phyloP scores from a whole-genome alignment of 2,888 invertebrate genomes.

The Baronia brevicornis region DNA sequence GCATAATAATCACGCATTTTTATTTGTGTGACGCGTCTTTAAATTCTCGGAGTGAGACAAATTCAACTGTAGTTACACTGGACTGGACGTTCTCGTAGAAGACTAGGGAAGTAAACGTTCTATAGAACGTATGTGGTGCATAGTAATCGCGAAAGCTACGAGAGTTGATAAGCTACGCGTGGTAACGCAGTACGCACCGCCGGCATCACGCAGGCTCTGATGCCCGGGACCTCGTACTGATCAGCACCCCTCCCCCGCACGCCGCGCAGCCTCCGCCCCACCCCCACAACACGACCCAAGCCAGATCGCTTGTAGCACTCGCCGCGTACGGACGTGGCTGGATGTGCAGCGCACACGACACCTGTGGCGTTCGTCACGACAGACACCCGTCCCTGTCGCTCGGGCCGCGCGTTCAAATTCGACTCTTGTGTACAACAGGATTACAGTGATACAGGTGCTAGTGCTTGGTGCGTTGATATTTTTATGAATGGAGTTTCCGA shows the following conservation, averaged over 20 bases:
- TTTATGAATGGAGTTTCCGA: conserved; percentile 40
- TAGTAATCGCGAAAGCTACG: no score
- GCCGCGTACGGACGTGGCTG: conserved; percentile 27
- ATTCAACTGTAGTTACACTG: no score
- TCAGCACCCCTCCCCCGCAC: conserved; percentile 31
- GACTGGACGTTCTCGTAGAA: no score
- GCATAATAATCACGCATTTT: no score
- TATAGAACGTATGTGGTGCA: no score
- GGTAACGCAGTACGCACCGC: conserved; percentile 20
- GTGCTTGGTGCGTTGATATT: conserved; percentile 24
- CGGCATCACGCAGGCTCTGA: conserved; percentile 46
- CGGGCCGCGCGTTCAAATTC: conserved; percentile 21
- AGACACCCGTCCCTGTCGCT: conserved; percentile 20
- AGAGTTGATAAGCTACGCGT: conserved; percentile 4
- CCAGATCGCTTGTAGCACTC: conserved; percentile 43
- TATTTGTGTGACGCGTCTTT: background rate
- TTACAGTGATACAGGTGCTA: conserved; percentile 44
- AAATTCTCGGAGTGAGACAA: background rate
- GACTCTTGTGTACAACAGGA: conserved; percentile 32
- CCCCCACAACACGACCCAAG: conserved; percentile 19
- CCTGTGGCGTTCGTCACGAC: conserved; percentile 43
- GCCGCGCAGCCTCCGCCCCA: conserved; percentile 21
- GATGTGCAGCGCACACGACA: conserved; percentile 30
- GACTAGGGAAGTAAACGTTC: no score
- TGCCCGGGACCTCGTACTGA: conserved; percentile 57